A percentile compares a stretch with the other conserved stretches of the same genome.
Conservation (phyloP, 2,797 vertebrate species). For the Dermochelys coriacea region DNA sequence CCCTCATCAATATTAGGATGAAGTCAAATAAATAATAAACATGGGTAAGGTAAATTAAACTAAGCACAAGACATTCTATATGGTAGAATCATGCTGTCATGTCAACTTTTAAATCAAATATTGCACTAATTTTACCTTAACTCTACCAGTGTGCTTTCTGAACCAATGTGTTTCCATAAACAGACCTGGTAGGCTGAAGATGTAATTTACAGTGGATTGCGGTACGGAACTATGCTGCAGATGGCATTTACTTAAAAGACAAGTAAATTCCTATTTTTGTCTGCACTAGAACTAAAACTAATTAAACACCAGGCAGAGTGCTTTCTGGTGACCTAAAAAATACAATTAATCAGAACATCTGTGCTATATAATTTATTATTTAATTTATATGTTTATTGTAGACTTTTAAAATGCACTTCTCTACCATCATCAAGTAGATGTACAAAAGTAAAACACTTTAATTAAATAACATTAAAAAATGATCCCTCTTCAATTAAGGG, state of each 20-base stretch:
- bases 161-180: background rate
- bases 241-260: slow-evolving; percentile 13
- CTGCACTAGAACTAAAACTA: background rate
- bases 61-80: rapidly evolving
- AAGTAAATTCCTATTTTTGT: slow-evolving; percentile 36
- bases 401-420: slow-evolving; percentile 1
- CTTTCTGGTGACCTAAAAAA: slow-evolving; percentile 22
- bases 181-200: background rate
- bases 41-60: rapidly evolving
- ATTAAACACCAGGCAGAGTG: slow-evolving; percentile 20
- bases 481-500: background rate
- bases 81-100: rapidly evolving
- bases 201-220: rapidly evolving
- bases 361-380: slow-evolving; percentile 6
- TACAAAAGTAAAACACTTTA: background rate
- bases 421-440: background rate
- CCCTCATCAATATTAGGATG: background rate
- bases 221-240: background rate
- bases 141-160: background rate
- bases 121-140: background rate
- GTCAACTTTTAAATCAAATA: rapidly evolving
- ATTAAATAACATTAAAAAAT: slow-evolving; percentile 2
- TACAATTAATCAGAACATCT: slow-evolving; percentile 27
- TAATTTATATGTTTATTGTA: background rate
- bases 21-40: background rate